phyloP scores from a whole-genome alignment of 2,888 invertebrate species.

The Diadegma fenestrale region DNA sequence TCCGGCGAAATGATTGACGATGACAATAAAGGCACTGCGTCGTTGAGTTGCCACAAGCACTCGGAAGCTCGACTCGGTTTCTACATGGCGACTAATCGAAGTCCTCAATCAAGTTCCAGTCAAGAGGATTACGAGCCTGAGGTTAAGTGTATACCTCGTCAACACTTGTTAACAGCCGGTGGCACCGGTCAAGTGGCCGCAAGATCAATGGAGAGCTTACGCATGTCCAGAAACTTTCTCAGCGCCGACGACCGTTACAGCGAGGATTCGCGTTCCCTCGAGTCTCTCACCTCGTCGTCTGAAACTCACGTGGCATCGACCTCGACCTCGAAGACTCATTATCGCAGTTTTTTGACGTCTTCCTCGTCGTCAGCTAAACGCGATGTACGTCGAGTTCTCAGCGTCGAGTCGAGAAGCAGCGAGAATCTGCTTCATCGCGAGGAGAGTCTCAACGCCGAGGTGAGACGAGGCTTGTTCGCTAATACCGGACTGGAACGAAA shows the following conservation, averaged over 20 bases:
- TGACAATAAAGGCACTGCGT: slow-evolving; percentile 27
- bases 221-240: slow-evolving; percentile 86
- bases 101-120: slow-evolving; percentile 89
- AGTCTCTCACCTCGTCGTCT: slow-evolving; percentile 83
- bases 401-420: slow-evolving; percentile 87
- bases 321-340: slow-evolving; percentile 84
- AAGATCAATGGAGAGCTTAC: slow-evolving; percentile 90
- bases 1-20: slow-evolving; percentile 65
- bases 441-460: slow-evolving; percentile 88
- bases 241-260: slow-evolving; percentile 82
- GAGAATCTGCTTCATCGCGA: slow-evolving; percentile 87
- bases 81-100: slow-evolving; percentile 86
- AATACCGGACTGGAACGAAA: slow-evolving; percentile 87
- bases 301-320: slow-evolving; percentile 86
- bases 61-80: slow-evolving; percentile 86
- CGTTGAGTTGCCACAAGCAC: slow-evolving; percentile 79
- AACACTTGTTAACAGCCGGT: slow-evolving; percentile 77
- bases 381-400: slow-evolving; percentile 87
- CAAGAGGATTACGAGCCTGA: slow-evolving; percentile 90
- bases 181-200: slow-evolving; percentile 85
- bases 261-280: slow-evolving; percentile 82
- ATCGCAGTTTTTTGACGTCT: slow-evolving; percentile 88
- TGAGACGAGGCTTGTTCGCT: slow-evolving; percentile 89
- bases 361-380: slow-evolving; percentile 88
- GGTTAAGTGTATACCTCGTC: slow-evolving; percentile 83